A percentile compares a stretch with the other conserved stretches of the same genome.
These are phyloP conservation scores for Pinctada fucata DNA, from an alignment of 2,888 invertebrate species.

Conservation along the genomic window DNA sequence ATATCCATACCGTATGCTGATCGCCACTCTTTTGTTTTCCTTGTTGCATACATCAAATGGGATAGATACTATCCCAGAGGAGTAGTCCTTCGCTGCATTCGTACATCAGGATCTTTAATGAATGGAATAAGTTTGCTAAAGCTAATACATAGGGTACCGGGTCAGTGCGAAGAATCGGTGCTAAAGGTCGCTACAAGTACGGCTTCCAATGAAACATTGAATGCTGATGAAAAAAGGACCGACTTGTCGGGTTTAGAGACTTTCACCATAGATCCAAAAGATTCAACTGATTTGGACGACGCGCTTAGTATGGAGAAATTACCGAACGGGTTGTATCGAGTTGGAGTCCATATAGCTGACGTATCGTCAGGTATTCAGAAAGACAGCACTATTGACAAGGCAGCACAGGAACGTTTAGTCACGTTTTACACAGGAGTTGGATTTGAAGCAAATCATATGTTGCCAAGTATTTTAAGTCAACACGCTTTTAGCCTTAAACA, in stretches of 20 bases:
- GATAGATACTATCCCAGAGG: conserved; percentile 53
- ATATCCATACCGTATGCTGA: conserved; percentile 43
- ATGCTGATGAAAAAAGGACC: conserved; percentile 8
- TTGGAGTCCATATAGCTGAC: conserved; percentile 53
- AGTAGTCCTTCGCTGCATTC: conserved; percentile 47
- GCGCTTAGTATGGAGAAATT: conserved; percentile 37
- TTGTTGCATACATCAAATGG: conserved; percentile 57
- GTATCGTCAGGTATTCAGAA: conserved; percentile 40
- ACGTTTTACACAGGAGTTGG: conserved; percentile 40
- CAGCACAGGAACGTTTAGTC: conserved; percentile 42
- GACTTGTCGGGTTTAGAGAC: conserved; percentile 36
- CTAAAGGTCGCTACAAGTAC: neutral
- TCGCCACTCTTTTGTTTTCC: conserved; percentile 48
- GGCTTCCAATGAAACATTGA: neutral
- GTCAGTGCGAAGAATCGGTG: neutral
- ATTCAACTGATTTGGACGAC: conserved; percentile 48
- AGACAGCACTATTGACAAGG: conserved; percentile 41
- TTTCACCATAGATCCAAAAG: conserved; percentile 46
- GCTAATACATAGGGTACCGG: conserved; percentile 7
- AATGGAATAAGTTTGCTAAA: conserved; percentile 40
- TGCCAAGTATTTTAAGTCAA: conserved; percentile 45
- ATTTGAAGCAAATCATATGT: conserved; percentile 37
- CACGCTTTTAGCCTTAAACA: conserved; percentile 38
- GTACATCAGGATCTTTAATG: conserved; percentile 30
- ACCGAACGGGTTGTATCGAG: conserved; percentile 28